Evolutionary conservation across 2,888 invertebrate genomes (phyloP).

Genomic region (Thelaira solivaga): DNA sequence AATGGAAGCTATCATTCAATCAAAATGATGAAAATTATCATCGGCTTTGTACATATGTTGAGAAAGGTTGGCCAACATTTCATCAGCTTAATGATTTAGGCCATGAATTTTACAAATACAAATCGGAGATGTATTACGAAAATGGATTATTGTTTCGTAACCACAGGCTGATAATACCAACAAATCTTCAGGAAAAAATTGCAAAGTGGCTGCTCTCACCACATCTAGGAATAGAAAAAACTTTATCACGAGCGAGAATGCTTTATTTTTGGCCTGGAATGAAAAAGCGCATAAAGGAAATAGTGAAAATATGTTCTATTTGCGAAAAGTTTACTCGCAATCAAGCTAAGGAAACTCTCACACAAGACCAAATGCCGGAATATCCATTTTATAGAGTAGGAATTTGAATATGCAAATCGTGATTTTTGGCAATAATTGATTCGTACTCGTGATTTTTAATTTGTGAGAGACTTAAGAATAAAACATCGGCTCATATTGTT

Average conservation of each 20-base stretch:
- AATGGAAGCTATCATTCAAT: background rate
- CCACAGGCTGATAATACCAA: conserved; percentile 37
- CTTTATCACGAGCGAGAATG: conserved; percentile 18
- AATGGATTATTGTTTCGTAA: conserved; percentile 24
- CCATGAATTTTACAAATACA: conserved; percentile 26
- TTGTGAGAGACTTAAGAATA: background rate
- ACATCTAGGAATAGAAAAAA: conserved; percentile 50
- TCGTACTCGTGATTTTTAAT: conserved; percentile 23
- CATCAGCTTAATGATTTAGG: background rate
- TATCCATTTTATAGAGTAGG: conserved; percentile 30
- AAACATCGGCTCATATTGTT: conserved; percentile 26
- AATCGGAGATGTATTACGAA: conserved; percentile 30
- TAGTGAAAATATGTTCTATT: conserved; percentile 3
- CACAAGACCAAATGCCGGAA: conserved; percentile 15
- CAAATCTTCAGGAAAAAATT: conserved; percentile 26
- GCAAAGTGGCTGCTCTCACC: conserved; percentile 43
- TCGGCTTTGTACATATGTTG: background rate
- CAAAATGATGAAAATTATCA: background rate
- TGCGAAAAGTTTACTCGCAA: conserved; percentile 57
- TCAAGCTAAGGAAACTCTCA: conserved; percentile 44
- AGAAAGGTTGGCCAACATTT: background rate
- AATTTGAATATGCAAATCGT: conserved; percentile 36
- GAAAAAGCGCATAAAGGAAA: conserved; percentile 31
- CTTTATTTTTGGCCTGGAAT: conserved; percentile 53
- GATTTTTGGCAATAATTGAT: conserved; percentile 28